Evolutionary conservation across 2,797 vertebrate genomes (phyloP), one percentile per base, ranked within the genome.

Genomic region (Erithacus rubecula): DNA sequence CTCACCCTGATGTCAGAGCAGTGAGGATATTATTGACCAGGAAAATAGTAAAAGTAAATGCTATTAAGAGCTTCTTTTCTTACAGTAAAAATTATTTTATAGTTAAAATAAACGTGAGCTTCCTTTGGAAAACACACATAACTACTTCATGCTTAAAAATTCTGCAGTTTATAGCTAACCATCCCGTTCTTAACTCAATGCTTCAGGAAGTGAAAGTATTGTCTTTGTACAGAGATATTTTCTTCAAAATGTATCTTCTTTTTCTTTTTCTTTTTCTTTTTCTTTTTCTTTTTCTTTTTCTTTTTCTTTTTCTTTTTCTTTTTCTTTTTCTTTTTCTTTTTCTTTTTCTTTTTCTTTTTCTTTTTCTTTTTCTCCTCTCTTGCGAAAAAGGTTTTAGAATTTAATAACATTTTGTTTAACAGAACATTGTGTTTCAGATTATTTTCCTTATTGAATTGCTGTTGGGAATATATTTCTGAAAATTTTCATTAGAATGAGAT

Each of bases 81-180:
- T 93, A 78, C 34, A 82, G 19, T 55, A 71, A 90, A 86, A 81
- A 65, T 92, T 71, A 80, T 93, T 94, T 87, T 60, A 81, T 87
- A 81, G 46, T 89, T 94, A 69, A 85, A 96, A 95, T 83, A 95
- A 92, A 87, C 29, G 37, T 44, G 36, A 81, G 10, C n/a, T 89
- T 85, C 71, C 69, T 87, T 83, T 92, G 68, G 29, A 95, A 94
- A 95, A 74, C 36, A 70, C 22, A 53, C 18, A 53, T 18, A 56
- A 58, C 39, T 52, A 46, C 29, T 49, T 89, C 29, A 34, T 17
- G 21, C 21, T 74, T 71, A 82, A 77, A 29, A 82, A 59, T 84
- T 77, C 39, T 63, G 19, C 23, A 77, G 30, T 37, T 92, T 86
- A 36, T 15, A 89, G 11, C 6, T 49, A 71, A 14, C 9, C 18